Evolutionary conservation across 1,140 invertebrate genomes (phyloP).

Genomic region (Scaptomyza graminum): DNA sequence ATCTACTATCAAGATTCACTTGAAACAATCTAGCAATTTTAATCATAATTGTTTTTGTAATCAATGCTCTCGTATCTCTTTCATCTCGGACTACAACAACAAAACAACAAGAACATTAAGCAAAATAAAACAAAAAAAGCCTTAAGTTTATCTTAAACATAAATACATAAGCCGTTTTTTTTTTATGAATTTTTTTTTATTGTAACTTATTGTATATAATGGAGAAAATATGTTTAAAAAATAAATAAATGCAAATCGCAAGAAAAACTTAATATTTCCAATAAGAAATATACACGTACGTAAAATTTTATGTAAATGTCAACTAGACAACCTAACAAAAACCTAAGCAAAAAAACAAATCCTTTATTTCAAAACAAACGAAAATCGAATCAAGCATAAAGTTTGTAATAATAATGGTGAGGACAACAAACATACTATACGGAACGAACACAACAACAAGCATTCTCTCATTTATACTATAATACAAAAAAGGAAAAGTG

Average conservation of each 20-base stretch:
- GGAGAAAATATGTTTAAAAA: constrained; percentile 23
- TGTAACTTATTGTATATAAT: constrained; percentile 40
- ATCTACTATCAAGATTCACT: constrained; percentile 24
- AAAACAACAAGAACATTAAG: constrained; percentile 7
- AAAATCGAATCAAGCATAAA: constrained; percentile 27
- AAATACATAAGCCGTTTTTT: constrained; percentile 2
- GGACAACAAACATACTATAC: constrained; percentile 22
- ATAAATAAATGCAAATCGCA: constrained; percentile 25
- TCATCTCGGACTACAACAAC: constrained; percentile 19
- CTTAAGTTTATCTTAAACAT: constrained; percentile 18
- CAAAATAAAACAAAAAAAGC: not conserved
- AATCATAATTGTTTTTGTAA: constrained; percentile 10
- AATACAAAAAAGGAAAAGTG: constrained; percentile 56
- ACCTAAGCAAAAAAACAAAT: constrained; percentile 31
- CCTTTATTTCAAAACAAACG: constrained; percentile 30
- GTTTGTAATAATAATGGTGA: constrained; percentile 30
- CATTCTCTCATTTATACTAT: constrained; percentile 43
- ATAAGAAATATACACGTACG: constrained; percentile 19
- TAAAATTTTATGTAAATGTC: constrained; percentile 63
- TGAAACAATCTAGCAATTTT: constrained; percentile 19
- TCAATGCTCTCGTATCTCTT: constrained; percentile 10
- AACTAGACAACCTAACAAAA: constrained; percentile 45
- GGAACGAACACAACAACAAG: constrained; percentile 10
- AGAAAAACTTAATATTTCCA: constrained; percentile 22
- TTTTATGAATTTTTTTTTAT: not conserved